phyloP scores from a whole-genome alignment of 2,113 vertebrate genomes.

The Platysteira castanea region DNA sequence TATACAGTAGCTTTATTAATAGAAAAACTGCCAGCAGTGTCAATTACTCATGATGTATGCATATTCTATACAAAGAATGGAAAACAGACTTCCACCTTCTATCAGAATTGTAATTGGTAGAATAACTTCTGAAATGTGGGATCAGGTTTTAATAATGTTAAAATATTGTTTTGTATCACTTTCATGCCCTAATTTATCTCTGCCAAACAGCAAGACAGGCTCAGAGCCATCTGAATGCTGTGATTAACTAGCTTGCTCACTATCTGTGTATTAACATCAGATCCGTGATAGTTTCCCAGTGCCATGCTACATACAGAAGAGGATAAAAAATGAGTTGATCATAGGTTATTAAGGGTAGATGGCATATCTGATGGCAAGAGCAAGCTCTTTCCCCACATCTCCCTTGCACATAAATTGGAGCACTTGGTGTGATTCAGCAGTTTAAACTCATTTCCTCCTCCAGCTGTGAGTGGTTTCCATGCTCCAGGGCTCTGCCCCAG shows the following conservation, averaged over 20 bases:
- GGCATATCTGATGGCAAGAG: neutral
- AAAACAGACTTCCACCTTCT: constrained; percentile 17
- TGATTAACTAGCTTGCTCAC: constrained; percentile 34
- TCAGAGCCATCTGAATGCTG: neutral
- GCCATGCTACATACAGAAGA: neutral
- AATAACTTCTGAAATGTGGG: constrained; percentile 22
- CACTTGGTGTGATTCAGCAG: neutral
- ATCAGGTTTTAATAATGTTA: constrained; percentile 32
- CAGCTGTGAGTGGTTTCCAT: neutral
- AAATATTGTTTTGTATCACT: constrained; percentile 25
- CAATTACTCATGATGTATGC: neutral
- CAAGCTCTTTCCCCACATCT: neutral
- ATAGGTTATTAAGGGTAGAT: neutral
- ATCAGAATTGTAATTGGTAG: neutral
- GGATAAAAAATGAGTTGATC: neutral
- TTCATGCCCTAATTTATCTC: constrained; percentile 43
- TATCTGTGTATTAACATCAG: neutral
- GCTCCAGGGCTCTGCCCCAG: neutral
- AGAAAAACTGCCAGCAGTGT: neutral
- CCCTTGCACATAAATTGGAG: neutral
- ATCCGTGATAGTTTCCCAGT: neutral
- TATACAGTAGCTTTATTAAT: neutral
- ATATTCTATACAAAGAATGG: neutral
- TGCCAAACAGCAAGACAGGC: neutral
- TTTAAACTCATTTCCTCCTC: neutral